Conservation (phyloP, 2,888 invertebrate genomes). For the Congeria kusceri region DNA sequence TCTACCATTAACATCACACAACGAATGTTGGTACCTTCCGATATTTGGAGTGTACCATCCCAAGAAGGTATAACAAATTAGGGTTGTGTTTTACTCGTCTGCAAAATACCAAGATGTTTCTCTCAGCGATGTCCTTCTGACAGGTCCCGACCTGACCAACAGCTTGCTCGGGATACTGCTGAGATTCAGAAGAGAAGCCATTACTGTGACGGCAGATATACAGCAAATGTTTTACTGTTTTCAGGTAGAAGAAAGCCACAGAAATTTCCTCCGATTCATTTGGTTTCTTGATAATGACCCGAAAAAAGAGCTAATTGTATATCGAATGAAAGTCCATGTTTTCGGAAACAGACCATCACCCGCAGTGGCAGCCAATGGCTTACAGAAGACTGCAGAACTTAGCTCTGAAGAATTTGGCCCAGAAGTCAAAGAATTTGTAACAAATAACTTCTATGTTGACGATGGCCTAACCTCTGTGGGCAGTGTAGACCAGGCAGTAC, state of each 20-base stretch:
- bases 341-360: slow-evolving; percentile 41
- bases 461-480: slow-evolving; percentile 46
- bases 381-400: slow-evolving; percentile 13
- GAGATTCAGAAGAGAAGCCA: slow-evolving; percentile 6
- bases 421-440: slow-evolving; percentile 39
- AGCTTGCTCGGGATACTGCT: slow-evolving; percentile 44
- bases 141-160: slow-evolving; percentile 58
- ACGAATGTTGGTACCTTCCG: slow-evolving; percentile 63
- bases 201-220: slow-evolving; percentile 52
- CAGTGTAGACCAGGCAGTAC: slow-evolving; percentile 23
- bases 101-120: slow-evolving; percentile 26
- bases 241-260: slow-evolving; percentile 13
- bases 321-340: slow-evolving; percentile 34
- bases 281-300: slow-evolving; percentile 57
- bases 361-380: slow-evolving; percentile 35
- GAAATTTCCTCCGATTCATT: slow-evolving; percentile 49
- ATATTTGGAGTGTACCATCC: slow-evolving; percentile 30
- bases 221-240: slow-evolving; percentile 63
- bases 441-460: slow-evolving; percentile 55
- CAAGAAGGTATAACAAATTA: no score
- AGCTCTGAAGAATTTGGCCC: background rate
- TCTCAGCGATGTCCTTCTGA: slow-evolving; percentile 18
- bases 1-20: background rate
- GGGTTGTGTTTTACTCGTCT: slow-evolving; percentile 58
- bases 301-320: slow-evolving; percentile 28